Evolutionary conservation across 2,888 invertebrate species (phyloP).

Genomic region (Balanococcus diminutus): DNA sequence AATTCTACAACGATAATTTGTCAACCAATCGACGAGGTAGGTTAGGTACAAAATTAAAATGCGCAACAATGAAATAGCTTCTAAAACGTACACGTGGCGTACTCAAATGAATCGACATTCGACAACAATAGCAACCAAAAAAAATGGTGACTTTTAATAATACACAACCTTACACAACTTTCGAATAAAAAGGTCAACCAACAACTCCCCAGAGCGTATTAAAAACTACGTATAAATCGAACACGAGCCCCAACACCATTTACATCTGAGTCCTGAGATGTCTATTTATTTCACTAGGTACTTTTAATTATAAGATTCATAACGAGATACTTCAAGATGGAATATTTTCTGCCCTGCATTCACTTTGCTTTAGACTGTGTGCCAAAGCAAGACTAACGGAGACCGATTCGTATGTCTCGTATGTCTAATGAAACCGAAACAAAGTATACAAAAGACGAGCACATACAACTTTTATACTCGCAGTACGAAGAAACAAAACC

Average conservation of each 20-base stretch:
- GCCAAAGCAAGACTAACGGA: not conserved
- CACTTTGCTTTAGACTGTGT: not conserved
- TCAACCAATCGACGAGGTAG: too few species aligned
- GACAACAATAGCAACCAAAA: not conserved
- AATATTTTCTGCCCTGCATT: not conserved
- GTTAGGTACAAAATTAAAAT: not conserved
- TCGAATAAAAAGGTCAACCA: not conserved
- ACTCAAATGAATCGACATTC: too few species aligned
- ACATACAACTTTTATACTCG: not conserved
- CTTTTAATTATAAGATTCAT: conserved; percentile 15
- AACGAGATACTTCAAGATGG: not conserved
- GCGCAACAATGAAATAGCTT: not conserved
- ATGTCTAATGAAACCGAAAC: conserved; percentile 7
- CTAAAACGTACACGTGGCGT: not conserved
- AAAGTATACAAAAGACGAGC: conserved; percentile 10
- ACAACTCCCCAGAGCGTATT: not conserved
- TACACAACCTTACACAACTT: not conserved
- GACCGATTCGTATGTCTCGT: not conserved
- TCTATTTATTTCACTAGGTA: not conserved
- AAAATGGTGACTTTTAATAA: not conserved
- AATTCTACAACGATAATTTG: too few species aligned
- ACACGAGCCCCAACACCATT: not conserved
- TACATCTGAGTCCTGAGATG: not conserved
- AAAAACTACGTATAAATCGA: not conserved
- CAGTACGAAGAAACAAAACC: not conserved